phyloP scores from a whole-genome alignment of 2,113 vertebrate species.

The Pteropus alecto region DNA sequence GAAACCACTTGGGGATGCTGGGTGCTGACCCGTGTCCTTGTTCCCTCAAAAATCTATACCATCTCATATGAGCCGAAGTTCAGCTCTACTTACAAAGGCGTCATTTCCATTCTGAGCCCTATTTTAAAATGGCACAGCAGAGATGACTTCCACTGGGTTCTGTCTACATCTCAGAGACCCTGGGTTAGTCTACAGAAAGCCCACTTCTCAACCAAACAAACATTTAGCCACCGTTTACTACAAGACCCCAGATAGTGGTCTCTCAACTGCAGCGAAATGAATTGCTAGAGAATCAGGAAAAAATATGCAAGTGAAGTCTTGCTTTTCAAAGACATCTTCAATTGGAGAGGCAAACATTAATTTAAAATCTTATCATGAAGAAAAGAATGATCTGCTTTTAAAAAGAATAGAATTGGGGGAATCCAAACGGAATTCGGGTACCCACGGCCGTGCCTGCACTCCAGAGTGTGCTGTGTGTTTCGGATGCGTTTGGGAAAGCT shows the following conservation, averaged over 20 bases:
- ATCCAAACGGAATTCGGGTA: background rate
- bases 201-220: background rate
- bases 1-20: background rate
- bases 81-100: background rate
- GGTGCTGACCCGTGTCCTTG: background rate
- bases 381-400: background rate
- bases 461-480: background rate
- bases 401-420: background rate
- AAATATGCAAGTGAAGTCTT: background rate
- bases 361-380: background rate
- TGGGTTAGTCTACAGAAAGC: background rate
- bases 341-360: background rate
- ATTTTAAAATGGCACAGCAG: background rate
- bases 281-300: background rate
- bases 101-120: background rate
- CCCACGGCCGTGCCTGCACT: fast-evolving
- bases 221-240: background rate
- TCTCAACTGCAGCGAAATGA: background rate
- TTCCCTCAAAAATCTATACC: background rate
- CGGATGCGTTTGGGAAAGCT: background rate
- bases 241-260: background rate
- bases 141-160: background rate
- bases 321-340: background rate
- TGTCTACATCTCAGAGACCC: background rate
- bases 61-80: constrained; percentile 9